Evolutionary conservation across 2,888 invertebrate species (phyloP).

Genomic region (Agonum fuliginosum): DNA sequence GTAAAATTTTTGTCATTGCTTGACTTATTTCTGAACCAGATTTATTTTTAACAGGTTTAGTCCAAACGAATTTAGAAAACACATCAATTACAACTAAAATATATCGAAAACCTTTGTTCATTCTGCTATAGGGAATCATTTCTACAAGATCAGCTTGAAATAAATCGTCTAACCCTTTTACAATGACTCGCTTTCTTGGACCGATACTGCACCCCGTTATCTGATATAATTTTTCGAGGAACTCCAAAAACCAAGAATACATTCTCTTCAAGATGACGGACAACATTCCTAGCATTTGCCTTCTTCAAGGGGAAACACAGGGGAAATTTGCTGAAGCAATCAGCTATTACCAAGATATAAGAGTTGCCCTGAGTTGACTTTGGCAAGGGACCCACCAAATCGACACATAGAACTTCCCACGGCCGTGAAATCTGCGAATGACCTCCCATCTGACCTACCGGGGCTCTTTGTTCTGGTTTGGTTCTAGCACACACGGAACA

Average conservation of each 20-base stretch:
- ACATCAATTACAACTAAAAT: too few relatives aligned
- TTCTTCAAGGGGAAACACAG: slow-evolving; percentile 14
- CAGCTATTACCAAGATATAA: not conserved
- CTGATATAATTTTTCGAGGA: slow-evolving; percentile 19
- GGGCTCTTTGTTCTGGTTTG: slow-evolving; percentile 62
- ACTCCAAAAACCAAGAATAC: slow-evolving; percentile 4
- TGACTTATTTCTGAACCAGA: too few relatives aligned
- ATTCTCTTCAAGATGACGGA: not conserved
- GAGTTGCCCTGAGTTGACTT: not conserved
- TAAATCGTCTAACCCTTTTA: not conserved
- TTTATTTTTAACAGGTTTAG: too few relatives aligned
- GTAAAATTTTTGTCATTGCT: too few relatives aligned
- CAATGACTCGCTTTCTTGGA: not conserved
- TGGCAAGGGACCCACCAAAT: not conserved
- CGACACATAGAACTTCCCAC: slow-evolving; percentile 58
- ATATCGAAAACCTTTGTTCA: too few relatives aligned
- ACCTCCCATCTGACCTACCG: slow-evolving; percentile 63
- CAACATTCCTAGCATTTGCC: not conserved
- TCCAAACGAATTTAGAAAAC: too few relatives aligned
- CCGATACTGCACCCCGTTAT: slow-evolving; percentile 1
- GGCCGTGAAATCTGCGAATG: slow-evolving; percentile 56
- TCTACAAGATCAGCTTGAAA: slow-evolving; percentile 15
- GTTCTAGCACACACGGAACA: slow-evolving; percentile 63
- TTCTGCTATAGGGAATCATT: too few relatives aligned
- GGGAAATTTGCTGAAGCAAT: not conserved